These are phyloP conservation scores for Osmerus eperlanus DNA, from an alignment of 2,113 vertebrate species.

Conservation along the genomic window DNA sequence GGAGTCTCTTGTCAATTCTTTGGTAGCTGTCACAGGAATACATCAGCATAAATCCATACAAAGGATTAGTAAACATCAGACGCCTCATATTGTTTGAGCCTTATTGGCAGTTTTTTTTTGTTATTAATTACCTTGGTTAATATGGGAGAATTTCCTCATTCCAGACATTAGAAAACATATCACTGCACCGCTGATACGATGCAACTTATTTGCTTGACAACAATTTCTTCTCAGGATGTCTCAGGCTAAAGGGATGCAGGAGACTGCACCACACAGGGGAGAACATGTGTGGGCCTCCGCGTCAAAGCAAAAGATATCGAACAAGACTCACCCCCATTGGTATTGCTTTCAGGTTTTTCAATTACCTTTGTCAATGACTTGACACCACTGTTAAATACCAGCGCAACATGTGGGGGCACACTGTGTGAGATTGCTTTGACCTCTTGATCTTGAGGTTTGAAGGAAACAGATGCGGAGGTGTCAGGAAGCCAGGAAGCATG, in stretches of 20 bases:
- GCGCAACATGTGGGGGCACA: conserved; percentile 43
- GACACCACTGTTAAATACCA: conserved; percentile 50
- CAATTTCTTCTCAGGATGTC: conserved; percentile 49
- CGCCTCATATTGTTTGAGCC: conserved; percentile 39
- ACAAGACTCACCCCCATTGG: conserved; percentile 8
- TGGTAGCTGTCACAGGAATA: conserved; percentile 30
- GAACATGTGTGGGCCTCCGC: conserved; percentile 23
- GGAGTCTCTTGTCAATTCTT: conserved; percentile 19
- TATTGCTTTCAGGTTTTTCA: conserved; percentile 48
- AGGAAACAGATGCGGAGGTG: conserved; percentile 17
- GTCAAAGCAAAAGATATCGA: not conserved
- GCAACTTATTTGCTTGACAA: conserved; percentile 60
- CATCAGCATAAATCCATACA: conserved; percentile 58
- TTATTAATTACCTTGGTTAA: conserved; percentile 58
- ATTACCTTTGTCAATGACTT: conserved; percentile 42
- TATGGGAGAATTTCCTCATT: conserved; percentile 57
- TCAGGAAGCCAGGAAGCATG: not conserved
- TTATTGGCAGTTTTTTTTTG: conserved; percentile 46
- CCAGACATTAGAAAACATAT: conserved; percentile 68
- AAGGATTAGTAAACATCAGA: conserved; percentile 39
- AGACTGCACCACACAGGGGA: too few relatives aligned
- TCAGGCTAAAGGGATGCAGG: conserved; percentile 9
- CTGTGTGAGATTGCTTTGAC: conserved; percentile 45
- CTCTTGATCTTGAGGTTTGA: conserved; percentile 22
- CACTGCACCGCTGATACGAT: conserved; percentile 56